A percentile compares a stretch with the other conserved stretches of the same genome.
Conservation (phyloP, 1,140 invertebrate genomes). For the Drosophila equinoxialis region DNA sequence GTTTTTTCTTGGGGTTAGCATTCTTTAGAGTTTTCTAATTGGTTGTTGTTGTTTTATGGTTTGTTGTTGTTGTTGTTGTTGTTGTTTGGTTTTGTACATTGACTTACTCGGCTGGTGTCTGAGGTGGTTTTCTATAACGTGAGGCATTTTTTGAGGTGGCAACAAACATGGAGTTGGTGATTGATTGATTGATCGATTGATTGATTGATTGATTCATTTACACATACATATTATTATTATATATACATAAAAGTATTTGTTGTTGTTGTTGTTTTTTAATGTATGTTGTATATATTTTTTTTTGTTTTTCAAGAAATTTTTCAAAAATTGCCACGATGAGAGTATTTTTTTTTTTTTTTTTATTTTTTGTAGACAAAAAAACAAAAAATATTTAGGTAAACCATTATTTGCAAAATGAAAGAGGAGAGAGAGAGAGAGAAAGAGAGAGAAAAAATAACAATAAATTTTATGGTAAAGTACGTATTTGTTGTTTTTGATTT, state of each 20-base stretch:
- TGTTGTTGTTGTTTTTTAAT: slow-evolving; percentile 32
- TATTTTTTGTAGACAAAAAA: slow-evolving; percentile 68
- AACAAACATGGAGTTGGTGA: slow-evolving; percentile 81
- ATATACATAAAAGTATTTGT: slow-evolving; percentile 43
- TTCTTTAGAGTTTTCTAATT: slow-evolving; percentile 27
- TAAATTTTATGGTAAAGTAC: slow-evolving; percentile 69
- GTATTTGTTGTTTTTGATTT: slow-evolving; percentile 70
- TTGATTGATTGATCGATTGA: slow-evolving; percentile 51
- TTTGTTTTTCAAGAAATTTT: not conserved
- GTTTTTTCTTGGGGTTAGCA: slow-evolving; percentile 54
- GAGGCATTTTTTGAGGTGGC: slow-evolving; percentile 70
- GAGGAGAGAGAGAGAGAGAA: slow-evolving; percentile 59
- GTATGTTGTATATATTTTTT: slow-evolving; percentile 6
- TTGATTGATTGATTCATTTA: slow-evolving; percentile 35
- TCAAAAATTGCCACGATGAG: slow-evolving; percentile 16
- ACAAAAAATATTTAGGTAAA: slow-evolving; percentile 50
- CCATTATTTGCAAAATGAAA: slow-evolving; percentile 68
- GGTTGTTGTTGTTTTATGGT: slow-evolving; percentile 41
- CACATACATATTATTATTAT: not conserved
- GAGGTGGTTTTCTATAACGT: slow-evolving; percentile 83
- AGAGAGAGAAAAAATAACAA: slow-evolving; percentile 57
- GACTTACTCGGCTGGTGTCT: slow-evolving; percentile 83
- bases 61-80: slow-evolving; percentile 48
- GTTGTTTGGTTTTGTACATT: slow-evolving; percentile 66
- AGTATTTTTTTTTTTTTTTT: slow-evolving; percentile 25